phyloP scores from a whole-genome alignment of 2,888 invertebrate genomes.

The Tillus elongatus region DNA sequence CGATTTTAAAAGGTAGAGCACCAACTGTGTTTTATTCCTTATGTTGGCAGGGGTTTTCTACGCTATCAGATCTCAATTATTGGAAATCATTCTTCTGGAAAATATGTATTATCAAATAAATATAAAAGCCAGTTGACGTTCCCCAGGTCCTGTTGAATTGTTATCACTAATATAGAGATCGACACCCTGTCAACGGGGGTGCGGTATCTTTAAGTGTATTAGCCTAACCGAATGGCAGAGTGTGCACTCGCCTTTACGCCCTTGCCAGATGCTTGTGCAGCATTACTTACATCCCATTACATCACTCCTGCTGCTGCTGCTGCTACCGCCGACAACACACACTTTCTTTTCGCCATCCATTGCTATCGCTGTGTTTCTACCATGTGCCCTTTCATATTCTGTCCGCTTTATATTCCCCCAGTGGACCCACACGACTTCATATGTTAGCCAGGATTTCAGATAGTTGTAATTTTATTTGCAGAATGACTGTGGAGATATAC shows the following conservation, averaged over 20 bases:
- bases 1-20: too few species aligned
- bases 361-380: too few species aligned
- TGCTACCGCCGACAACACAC: background rate
- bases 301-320: constrained; percentile 4
- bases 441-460: constrained; percentile 4
- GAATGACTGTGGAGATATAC: too few species aligned
- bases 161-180: background rate
- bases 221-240: background rate
- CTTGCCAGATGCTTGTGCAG: constrained; percentile 11
- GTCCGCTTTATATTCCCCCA: background rate
- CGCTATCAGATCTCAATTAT: too few species aligned
- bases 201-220: constrained; percentile 7
- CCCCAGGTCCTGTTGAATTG: too few species aligned
- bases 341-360: too few species aligned
- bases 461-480: constrained; percentile 5
- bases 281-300: constrained; percentile 15
- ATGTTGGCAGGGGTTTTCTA: too few species aligned
- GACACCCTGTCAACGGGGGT: constrained; percentile 5
- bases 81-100: too few species aligned
- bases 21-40: too few species aligned
- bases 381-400: background rate
- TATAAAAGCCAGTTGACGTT: too few species aligned
- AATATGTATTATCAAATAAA: too few species aligned
- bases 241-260: background rate
- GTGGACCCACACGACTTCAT: constrained; percentile 1